Conservation (phyloP, 2,113 vertebrate species). For the Crocuta crocuta region DNA sequence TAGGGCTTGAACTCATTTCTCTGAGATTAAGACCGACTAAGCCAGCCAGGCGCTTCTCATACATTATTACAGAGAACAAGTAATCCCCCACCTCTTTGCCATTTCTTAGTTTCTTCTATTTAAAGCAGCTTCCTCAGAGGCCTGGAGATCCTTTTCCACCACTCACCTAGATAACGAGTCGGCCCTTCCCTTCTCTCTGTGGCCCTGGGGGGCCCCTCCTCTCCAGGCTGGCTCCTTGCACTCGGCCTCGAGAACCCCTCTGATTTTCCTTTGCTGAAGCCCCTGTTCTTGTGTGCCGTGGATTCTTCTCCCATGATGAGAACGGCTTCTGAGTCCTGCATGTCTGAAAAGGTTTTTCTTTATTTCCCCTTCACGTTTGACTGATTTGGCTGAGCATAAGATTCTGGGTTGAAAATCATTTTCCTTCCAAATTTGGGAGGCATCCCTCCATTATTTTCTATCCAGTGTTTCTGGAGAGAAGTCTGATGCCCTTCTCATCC, state of each 20-base stretch:
- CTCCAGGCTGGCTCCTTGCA: not conserved
- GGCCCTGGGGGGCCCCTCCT: too few relatives aligned
- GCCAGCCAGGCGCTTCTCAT: too few relatives aligned
- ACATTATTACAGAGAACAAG: not conserved
- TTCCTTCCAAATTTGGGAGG: not conserved
- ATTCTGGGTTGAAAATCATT: not conserved
- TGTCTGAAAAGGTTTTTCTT: not conserved
- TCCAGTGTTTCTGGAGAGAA: not conserved
- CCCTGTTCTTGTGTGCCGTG: not conserved
- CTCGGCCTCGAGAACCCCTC: not conserved
- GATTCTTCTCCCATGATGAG: not conserved
- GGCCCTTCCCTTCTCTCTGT: too few relatives aligned
- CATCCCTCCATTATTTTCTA: not conserved
- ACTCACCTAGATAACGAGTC: fast-evolving
- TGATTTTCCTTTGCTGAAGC: not conserved
- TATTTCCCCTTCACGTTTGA: not conserved
- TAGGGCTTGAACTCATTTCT: too few relatives aligned
- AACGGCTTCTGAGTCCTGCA: not conserved
- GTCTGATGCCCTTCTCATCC: not conserved
- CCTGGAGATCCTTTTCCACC: not conserved
- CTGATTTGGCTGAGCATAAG: not conserved
- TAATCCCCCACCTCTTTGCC: not conserved
- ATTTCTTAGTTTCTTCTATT: not conserved
- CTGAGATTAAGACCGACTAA: too few relatives aligned
- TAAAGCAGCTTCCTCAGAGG: not conserved